Percentiles rank a stretch among this genome's conserved stretches.
These are phyloP conservation scores for Notiomystis cincta DNA, from an alignment of 2,113 vertebrate genomes.

Conservation along the genomic window DNA sequence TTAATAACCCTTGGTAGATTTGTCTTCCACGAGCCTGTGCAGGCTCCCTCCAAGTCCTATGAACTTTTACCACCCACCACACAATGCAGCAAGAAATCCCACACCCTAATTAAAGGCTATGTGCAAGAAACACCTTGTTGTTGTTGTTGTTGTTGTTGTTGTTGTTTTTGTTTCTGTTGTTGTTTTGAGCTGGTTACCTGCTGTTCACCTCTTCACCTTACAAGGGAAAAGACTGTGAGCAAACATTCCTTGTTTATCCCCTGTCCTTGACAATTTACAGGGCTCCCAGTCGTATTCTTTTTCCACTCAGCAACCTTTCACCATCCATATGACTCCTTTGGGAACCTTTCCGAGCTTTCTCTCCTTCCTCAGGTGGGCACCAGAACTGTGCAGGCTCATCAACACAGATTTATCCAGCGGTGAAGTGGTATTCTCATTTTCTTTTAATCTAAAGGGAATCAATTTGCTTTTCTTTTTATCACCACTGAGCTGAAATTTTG, in stretches of 20 bases:
- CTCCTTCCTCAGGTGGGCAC: neutral
- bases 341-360: neutral
- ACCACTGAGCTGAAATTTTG: neutral
- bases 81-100: neutral
- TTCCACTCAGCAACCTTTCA: neutral
- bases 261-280: neutral
- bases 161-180: neutral
- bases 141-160: neutral
- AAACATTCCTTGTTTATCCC: neutral
- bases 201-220: neutral
- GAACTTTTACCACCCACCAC: fast-evolving
- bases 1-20: neutral
- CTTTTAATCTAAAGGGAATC: neutral
- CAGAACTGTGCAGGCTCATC: neutral
- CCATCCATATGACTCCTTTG: neutral
- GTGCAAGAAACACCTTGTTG: neutral
- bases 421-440: neutral
- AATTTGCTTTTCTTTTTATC: neutral
- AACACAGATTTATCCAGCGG: neutral
- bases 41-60: neutral
- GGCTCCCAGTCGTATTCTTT: neutral
- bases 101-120: neutral
- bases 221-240: neutral
- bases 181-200: neutral
- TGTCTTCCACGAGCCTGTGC: neutral